phyloP scores from a whole-genome alignment of 2,888 invertebrate species.

The Athalia circularis region DNA sequence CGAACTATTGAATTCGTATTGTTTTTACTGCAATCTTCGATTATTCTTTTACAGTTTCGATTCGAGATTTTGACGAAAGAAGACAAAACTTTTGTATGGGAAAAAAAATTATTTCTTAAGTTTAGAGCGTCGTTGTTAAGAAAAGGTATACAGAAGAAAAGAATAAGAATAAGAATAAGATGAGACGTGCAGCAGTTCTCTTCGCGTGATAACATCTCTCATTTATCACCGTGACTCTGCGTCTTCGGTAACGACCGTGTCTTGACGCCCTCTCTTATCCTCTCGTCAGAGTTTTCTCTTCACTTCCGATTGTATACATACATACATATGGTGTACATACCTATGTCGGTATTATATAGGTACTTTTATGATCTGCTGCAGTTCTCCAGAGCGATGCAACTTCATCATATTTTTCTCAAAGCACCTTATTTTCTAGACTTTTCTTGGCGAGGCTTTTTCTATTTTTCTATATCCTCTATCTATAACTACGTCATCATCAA shows the following conservation, averaged over 20 bases:
- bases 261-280: conserved; percentile 55
- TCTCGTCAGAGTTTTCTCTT: neutral
- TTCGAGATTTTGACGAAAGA: no score
- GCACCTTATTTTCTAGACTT: no score
- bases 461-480: no score
- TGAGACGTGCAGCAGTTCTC: neutral
- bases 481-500: no score
- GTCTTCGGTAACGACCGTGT: conserved; percentile 56
- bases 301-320: neutral
- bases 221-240: conserved; percentile 59
- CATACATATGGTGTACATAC: neutral
- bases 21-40: neutral
- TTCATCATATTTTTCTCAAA: no score
- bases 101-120: no score
- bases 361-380: conserved; percentile 13
- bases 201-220: conserved; percentile 61
- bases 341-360: neutral
- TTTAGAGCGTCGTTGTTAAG: no score
- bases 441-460: no score
- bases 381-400: neutral
- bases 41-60: neutral
- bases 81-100: no score
- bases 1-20: neutral
- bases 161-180: neutral
- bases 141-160: neutral